A percentile compares a stretch with the other conserved stretches of the same genome.
Evolutionary conservation across 1,140 invertebrate genomes (phyloP).

Genomic region (Cylas formicarius): DNA sequence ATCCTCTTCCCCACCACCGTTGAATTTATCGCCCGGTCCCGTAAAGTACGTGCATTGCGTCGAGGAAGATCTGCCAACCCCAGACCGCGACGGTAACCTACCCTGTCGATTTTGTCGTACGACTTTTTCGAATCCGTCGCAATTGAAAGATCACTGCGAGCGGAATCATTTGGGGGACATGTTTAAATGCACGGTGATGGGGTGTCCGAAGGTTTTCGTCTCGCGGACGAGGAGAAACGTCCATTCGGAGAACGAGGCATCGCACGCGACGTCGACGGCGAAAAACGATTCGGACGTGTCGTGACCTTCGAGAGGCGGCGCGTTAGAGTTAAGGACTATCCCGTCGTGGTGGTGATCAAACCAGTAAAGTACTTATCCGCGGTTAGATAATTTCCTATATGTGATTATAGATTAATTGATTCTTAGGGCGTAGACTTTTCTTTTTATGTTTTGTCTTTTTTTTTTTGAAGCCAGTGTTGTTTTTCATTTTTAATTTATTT

Average conservation of each 20-base stretch:
- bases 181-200: slow-evolving; percentile 70
- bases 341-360: slow-evolving; percentile 39
- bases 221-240: slow-evolving; percentile 66
- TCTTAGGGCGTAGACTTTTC: slow-evolving; percentile 16
- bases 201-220: slow-evolving; percentile 76
- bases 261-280: slow-evolving; percentile 38
- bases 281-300: slow-evolving; percentile 35
- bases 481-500: slow-evolving; percentile 37
- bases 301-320: slow-evolving; percentile 36
- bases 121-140: slow-evolving; percentile 50
- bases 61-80: slow-evolving; percentile 50
- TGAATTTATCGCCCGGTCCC: slow-evolving; percentile 26
- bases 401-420: slow-evolving; percentile 34
- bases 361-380: slow-evolving; percentile 27
- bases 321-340: slow-evolving; percentile 33
- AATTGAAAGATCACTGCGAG: slow-evolving; percentile 61
- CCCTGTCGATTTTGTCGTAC: slow-evolving; percentile 60
- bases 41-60: slow-evolving; percentile 42
- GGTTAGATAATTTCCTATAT: slow-evolving; percentile 28
- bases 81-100: slow-evolving; percentile 55
- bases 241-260: slow-evolving; percentile 54
- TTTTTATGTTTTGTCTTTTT: slow-evolving; percentile 28
- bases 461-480: slow-evolving; percentile 36
- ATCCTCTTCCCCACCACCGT: slow-evolving; percentile 30
- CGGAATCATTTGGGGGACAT: slow-evolving; percentile 62